Conservation (phyloP, 1,140 invertebrate species). For the Eurytemora carolleeae region DNA sequence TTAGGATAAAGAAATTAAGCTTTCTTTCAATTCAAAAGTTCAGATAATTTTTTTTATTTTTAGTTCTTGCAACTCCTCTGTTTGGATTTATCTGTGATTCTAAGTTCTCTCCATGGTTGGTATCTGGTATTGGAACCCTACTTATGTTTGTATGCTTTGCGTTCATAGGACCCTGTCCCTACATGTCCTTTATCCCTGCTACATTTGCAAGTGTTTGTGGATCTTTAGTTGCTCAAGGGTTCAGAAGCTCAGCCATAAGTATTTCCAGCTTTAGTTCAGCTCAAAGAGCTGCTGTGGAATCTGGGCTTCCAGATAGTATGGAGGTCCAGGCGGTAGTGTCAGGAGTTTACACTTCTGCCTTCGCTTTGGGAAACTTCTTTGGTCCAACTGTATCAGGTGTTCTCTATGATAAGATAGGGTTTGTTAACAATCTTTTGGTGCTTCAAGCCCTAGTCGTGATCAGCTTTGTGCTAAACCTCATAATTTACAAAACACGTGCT, state of each 20-base stretch:
- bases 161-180: not conserved
- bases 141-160: not conserved
- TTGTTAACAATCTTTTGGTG: not conserved
- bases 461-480: too few species aligned
- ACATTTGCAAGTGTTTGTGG: not conserved
- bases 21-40: too few species aligned
- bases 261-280: not conserved
- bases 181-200: not conserved
- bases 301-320: not conserved
- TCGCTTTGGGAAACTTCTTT: not conserved
- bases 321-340: not conserved
- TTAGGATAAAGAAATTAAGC: not conserved
- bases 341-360: not conserved
- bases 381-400: not conserved
- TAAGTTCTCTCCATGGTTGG: not conserved
- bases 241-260: not conserved
- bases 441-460: too few species aligned
- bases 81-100: not conserved
- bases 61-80: not conserved
- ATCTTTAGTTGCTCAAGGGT: not conserved
- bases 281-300: not conserved
- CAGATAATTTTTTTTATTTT: too few species aligned
- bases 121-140: not conserved
- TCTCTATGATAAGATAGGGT: not conserved
- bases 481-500: too few species aligned